phyloP scores from a whole-genome alignment of 2,113 vertebrate species.

The Mungos mungo region DNA sequence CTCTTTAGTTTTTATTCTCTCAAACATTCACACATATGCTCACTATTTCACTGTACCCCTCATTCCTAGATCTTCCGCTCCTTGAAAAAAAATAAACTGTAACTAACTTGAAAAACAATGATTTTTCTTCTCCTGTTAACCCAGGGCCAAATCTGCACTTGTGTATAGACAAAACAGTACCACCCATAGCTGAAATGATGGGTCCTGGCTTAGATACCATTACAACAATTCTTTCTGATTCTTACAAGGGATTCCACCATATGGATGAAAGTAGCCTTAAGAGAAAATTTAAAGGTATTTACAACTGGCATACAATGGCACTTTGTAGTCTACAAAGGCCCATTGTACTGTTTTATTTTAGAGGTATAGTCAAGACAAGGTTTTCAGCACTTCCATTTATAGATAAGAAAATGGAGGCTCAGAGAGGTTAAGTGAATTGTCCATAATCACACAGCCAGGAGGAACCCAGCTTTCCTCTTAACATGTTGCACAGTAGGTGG shows the following conservation, averaged over 20 bases:
- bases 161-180: not conserved
- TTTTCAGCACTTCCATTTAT: not conserved
- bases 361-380: not conserved
- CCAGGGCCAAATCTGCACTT: not conserved
- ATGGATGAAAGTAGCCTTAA: not conserved
- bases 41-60: not conserved
- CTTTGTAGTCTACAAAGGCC: not conserved
- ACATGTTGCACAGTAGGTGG: not conserved
- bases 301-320: not conserved
- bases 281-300: not conserved
- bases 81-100: not conserved
- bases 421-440: not conserved
- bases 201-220: not conserved
- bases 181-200: not conserved
- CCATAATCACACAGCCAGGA: not conserved
- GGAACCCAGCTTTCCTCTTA: not conserved
- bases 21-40: not conserved
- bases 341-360: not conserved
- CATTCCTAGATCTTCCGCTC: not conserved
- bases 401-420: not conserved
- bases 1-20: not conserved
- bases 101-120: not conserved
- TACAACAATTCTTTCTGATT: rapidly evolving
- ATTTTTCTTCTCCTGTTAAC: not conserved
- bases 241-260: not conserved